Conservation (phyloP, 2,797 vertebrate genomes). For the Mormyrops attenuatus region DNA sequence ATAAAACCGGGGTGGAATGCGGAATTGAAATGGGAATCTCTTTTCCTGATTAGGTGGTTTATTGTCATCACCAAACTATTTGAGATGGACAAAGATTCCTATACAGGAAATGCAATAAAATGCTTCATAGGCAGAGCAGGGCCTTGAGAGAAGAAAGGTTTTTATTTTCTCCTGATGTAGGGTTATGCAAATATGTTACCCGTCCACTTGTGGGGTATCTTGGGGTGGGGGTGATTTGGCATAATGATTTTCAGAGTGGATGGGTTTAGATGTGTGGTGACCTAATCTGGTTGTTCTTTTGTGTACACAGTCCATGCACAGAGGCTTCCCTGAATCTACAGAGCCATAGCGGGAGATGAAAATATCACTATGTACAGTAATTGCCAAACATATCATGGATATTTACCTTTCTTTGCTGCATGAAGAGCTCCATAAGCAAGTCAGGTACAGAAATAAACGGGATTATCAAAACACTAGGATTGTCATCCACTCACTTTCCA, state of each 20-base stretch:
- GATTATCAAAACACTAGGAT: background rate
- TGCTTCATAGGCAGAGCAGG: background rate
- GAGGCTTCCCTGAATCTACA: background rate
- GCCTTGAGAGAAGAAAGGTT: background rate
- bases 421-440: background rate
- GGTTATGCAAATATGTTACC: background rate
- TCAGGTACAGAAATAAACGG: background rate
- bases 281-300: background rate
- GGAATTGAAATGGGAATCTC: background rate
- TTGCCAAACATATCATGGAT: background rate
- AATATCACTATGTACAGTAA: background rate
- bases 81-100: background rate
- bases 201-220: background rate
- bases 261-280: background rate
- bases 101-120: background rate
- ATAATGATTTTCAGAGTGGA: background rate
- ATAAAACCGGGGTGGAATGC: background rate
- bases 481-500: background rate
- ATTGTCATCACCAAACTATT: background rate
- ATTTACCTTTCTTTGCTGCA: background rate
- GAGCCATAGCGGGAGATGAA: background rate
- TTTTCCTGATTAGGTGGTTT: background rate
- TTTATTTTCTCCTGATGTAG: background rate
- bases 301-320: background rate
- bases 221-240: background rate